Base-by-base conservation (phyloP, 2,113 vertebrate genomes). In the Megalops atlanticus region DNA sequence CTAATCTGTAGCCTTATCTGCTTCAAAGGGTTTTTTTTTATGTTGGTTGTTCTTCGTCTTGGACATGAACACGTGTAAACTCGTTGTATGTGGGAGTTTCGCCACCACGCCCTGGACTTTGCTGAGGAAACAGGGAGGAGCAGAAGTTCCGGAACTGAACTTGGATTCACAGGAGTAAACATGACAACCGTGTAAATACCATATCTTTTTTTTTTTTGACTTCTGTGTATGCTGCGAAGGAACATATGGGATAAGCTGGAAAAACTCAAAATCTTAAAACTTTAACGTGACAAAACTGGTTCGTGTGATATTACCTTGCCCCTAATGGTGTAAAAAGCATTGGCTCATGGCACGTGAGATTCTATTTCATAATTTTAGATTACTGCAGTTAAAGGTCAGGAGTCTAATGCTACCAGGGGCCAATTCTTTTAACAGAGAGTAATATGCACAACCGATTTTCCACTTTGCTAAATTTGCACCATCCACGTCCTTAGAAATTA, bases 1-100 rank as follows among this genome's bases (percentile, higher is more conserved):
- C 90, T 93, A 95, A 94, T 92, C 93, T 96, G 91, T 95, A 96
- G 96, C 96, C 96, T 97, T 96, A 97, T 93, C 94, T 88, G 92
- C 89, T 90, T 91, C 84, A 83, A 85, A 90, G 83, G 87, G 88
- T 86, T 80, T 82, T 76, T 82, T 89, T 80, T 87, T 83, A 83
- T 72, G 27, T 64, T 82, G n/a, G 70, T 74, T 77, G 54, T 75
- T 89, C 84, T 92, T 95, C 93, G 43, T 72, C 81, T 84, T 88
- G 86, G 86, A 87, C 82, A 79, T 82, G 24, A 88, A 87, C 84
- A 78, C 78, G 71, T 81, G 83, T 86, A 85, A 90, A 86, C 88
- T 88, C 75, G 85, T 91, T 87, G 84, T 86, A 89, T 83, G 80
- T 83, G 77, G 88, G 88, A 90, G 89, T 90, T 92, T 90, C 85